These are phyloP conservation scores for Panurus biarmicus DNA, from an alignment of 2,113 vertebrate species.

Conservation along the genomic window DNA sequence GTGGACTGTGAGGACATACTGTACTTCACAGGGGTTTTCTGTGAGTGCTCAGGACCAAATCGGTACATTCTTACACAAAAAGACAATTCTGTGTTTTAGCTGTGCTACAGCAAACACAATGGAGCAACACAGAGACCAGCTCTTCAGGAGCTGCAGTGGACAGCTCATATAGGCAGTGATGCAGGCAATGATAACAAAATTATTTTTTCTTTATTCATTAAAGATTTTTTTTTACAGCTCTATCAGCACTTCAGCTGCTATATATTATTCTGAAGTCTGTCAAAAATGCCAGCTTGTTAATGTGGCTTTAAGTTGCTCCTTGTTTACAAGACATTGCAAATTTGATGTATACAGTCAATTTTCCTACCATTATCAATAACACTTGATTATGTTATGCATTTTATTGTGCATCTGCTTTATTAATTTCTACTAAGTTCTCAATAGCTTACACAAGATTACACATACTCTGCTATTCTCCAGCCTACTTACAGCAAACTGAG, in stretches of 20 bases:
- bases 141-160: not conserved
- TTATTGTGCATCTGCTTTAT: not conserved
- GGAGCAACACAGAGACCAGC: not conserved
- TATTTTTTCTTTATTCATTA: not conserved
- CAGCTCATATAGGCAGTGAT: not conserved
- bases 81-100: not conserved
- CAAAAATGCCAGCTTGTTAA: not conserved
- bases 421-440: not conserved
- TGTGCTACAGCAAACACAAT: not conserved
- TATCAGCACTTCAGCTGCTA: not conserved
- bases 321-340: not conserved
- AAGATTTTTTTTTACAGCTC: not conserved
- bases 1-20: accelerated
- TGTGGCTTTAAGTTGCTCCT: not conserved
- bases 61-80: not conserved
- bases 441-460: not conserved
- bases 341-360: not conserved
- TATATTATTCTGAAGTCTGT: not conserved
- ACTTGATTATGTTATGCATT: too few relatives aligned
- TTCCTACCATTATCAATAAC: not conserved
- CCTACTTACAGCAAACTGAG: not conserved
- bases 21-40: not conserved
- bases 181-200: not conserved
- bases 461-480: not conserved
- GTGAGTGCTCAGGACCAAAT: not conserved